Conservation (phyloP, 2,113 vertebrate species). For the Amblyornis subalaris region DNA sequence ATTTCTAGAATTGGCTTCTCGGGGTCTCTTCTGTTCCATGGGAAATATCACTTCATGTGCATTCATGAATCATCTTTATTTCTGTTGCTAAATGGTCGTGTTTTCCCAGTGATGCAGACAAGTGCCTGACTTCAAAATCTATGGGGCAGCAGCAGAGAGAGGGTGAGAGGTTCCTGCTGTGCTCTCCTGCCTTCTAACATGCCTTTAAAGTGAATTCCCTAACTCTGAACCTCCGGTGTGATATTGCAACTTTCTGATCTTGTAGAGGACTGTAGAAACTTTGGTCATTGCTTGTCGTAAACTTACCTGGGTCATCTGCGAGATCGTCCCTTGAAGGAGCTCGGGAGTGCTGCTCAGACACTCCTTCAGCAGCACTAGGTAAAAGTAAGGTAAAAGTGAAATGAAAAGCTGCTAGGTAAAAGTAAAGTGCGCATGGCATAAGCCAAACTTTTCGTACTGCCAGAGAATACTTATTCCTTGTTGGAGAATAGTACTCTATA, state of each 20-base stretch:
- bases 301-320: not conserved
- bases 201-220: not conserved
- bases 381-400: not conserved
- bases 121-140: not conserved
- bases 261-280: not conserved
- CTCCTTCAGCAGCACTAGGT: not conserved
- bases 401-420: not conserved
- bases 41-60: not conserved
- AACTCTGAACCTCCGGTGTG: not conserved
- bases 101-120: not conserved
- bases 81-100: not conserved
- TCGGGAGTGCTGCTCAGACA: not conserved
- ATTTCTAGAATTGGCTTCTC: not conserved
- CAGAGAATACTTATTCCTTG: not conserved
- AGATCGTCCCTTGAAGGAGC: accelerated
- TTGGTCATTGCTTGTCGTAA: not conserved
- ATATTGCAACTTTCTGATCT: not conserved
- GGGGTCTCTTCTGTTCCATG: not conserved
- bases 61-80: not conserved
- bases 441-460: not conserved
- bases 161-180: not conserved
- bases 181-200: not conserved
- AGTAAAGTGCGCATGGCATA: not conserved
- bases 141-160: not conserved
- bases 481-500: not conserved